Percentiles rank a stretch among this genome's conserved stretches.
Conservation (phyloP, 30 jellyfish, hydroid and myxozoan genomes). For the Cassiopea xamachana region DNA sequence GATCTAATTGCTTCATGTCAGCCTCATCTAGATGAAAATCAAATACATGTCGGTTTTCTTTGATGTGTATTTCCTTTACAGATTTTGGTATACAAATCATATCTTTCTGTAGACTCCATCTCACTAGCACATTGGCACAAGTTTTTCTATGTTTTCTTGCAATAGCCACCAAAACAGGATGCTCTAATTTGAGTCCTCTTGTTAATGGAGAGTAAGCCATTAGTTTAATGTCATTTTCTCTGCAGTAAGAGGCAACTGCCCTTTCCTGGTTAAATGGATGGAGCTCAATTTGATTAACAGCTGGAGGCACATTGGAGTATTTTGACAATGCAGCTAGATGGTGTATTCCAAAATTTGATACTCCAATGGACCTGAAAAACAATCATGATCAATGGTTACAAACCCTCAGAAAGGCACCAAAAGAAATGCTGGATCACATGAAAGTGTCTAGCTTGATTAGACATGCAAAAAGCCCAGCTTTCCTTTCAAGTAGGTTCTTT, state of each 20-base stretch:
- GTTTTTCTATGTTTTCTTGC: constrained; percentile 60
- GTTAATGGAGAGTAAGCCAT: constrained; percentile 89
- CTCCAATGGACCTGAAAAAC: constrained; percentile 72
- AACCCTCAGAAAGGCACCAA: not conserved
- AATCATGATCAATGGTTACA: not conserved
- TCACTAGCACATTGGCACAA: constrained; percentile 49
- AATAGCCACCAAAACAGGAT: constrained; percentile 49
- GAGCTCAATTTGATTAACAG: constrained; percentile 77
- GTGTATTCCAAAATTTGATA: constrained; percentile 76
- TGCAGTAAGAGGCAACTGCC: constrained; percentile 62
- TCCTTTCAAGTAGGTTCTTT: no score
- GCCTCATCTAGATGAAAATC: constrained; percentile 62
- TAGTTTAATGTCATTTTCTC: constrained; percentile 34
- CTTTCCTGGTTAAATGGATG: constrained; percentile 77
- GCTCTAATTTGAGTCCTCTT: constrained; percentile 54
- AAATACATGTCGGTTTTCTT: constrained; percentile 54
- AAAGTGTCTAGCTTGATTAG: no score
- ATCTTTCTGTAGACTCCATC: constrained; percentile 79
- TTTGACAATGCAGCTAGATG: constrained; percentile 41
- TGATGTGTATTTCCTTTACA: constrained; percentile 53
- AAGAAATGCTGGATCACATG: not conserved
- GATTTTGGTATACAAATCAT: constrained; percentile 75
- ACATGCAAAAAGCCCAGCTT: no score
- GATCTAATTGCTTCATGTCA: constrained; percentile 56
- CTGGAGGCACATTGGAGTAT: constrained; percentile 51